Percentiles rank a stretch among this genome's conserved stretches.
These are phyloP conservation scores for Protodeltote pygarga DNA, from an alignment of 2,888 invertebrate genomes.

Conservation along the genomic window DNA sequence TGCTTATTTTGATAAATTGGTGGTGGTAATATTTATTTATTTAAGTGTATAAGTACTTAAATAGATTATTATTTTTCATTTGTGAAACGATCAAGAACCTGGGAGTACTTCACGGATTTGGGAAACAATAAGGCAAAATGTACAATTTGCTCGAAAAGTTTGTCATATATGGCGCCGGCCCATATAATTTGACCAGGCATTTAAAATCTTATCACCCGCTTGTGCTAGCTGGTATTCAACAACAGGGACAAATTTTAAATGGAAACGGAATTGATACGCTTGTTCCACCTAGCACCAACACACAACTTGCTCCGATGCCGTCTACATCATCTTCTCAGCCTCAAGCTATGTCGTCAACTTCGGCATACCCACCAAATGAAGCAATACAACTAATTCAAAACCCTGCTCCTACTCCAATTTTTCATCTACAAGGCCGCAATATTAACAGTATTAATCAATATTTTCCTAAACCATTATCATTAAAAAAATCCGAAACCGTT, in stretches of 20 bases:
- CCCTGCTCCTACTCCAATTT: not conserved
- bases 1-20: no score
- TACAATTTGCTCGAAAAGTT: not conserved
- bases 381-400: not conserved
- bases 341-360: slow-evolving; percentile 3
- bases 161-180: slow-evolving; percentile 2
- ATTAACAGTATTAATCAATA: slow-evolving; percentile 1
- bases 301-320: no score
- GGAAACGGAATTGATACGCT: slow-evolving; percentile 12
- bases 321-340: no score
- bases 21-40: no score
- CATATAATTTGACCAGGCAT: slow-evolving; percentile 2
- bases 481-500: slow-evolving; percentile 1
- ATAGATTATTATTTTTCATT: no score
- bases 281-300: slow-evolving; percentile 13
- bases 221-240: slow-evolving; percentile 25
- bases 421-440: not conserved
- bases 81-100: slow-evolving; percentile 3
- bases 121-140: slow-evolving; percentile 2
- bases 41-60: no score
- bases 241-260: slow-evolving; percentile 4
- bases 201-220: slow-evolving; percentile 2
- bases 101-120: slow-evolving; percentile 5
- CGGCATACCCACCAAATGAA: not conserved
- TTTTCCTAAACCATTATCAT: slow-evolving; percentile 5